Evolutionary conservation across 2,797 vertebrate species (phyloP).

Genomic region (Sebastes trivittatus): DNA sequence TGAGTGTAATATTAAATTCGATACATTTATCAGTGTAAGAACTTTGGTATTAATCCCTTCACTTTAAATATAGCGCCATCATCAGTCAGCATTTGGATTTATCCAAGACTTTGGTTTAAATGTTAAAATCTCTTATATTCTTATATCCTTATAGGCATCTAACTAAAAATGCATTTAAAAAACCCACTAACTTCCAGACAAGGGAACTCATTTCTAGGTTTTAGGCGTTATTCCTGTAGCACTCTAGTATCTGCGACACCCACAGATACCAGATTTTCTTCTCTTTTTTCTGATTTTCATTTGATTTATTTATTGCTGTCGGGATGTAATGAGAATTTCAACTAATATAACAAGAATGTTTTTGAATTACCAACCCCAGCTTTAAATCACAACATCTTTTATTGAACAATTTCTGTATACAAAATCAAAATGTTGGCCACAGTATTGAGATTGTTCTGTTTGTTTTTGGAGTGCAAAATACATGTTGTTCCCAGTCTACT

Average conservation of each 20-base stretch:
- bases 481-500: neutral
- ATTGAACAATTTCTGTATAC: neutral
- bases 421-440: neutral
- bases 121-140: no score
- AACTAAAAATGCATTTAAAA: no score
- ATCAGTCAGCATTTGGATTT: neutral
- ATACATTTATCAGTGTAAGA: neutral
- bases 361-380: no score
- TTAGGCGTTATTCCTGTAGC: no score
- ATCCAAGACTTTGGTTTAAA: neutral
- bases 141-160: no score
- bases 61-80: neutral
- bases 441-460: neutral
- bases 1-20: neutral
- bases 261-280: no score
- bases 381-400: neutral
- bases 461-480: neutral
- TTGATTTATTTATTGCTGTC: neutral
- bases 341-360: no score
- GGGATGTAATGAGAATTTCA: no score
- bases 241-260: no score
- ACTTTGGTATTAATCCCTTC: neutral
- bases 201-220: no score
- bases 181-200: rapidly evolving
- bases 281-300: no score